Base-by-base conservation (phyloP, 2,888 invertebrate genomes). In the Limnephilus marmoratus region DNA sequence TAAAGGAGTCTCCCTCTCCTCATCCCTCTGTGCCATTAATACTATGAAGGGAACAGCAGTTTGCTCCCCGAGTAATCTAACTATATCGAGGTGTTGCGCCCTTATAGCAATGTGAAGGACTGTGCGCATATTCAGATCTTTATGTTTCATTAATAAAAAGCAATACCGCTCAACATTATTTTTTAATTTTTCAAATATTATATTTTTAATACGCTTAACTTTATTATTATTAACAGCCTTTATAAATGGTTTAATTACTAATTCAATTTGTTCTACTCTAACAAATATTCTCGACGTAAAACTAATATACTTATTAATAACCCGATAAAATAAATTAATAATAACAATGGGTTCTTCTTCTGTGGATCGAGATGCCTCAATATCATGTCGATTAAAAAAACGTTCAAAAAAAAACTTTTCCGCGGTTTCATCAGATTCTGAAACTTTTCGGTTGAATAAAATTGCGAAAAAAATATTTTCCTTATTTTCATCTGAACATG, bases 1-100 rank as follows among this genome's bases (percentile, higher is more conserved):
- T 24, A 68, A 68, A 68, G 68, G 68, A n/a, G 24, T 68, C n/a
- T 1, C 0, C 3, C 2, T 0, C 24, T 0, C 0, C 0, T 0
- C 9, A 9, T 24, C 68, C 24, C 68, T 24, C 24, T 24, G 24
- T n/a, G 18, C 18, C 68, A 68, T n/a, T 24, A 24, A 9, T n/a
- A 2, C 68, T 1, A 9, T 2, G 24, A n/a, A 68, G 24, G 9
- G 24, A n/a, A 24, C 68, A 24, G 11, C 9, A 24, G 68, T 24
- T 68, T 68, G 24, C 68, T 68, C 24, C n/a, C 1, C 68, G 24
- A 68, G 24, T 18, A n/a, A 3, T 68, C 5, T 24, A 68, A 68
- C 24, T 2, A n/a, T n/a, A 9, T 24, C 68, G n/a, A 68, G 68
- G 24, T 68, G 68, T 2, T n/a, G 24, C 2, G 0, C 2, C 68